Conservation (phyloP, 2,888 invertebrate species). For the Portevinia maculata region DNA sequence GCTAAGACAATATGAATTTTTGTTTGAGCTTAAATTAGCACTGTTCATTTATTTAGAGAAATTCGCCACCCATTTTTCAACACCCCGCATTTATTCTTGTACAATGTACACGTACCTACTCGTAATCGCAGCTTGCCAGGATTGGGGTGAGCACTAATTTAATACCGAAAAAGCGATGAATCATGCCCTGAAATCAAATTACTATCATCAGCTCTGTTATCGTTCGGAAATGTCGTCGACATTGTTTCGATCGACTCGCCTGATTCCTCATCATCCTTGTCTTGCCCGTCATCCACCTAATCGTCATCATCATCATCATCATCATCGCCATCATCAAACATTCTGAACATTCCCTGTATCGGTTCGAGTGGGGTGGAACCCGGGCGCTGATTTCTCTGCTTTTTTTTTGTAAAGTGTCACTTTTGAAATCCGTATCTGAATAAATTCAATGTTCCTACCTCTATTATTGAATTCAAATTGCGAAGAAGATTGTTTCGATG, state of each 20-base stretch:
- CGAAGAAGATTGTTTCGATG: conserved; percentile 73
- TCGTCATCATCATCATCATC: conserved; percentile 26
- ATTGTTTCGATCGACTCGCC: conserved; percentile 65
- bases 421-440: conserved; percentile 68
- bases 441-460: conserved; percentile 73
- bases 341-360: conserved; percentile 57
- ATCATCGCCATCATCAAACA: conserved; percentile 59
- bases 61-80: conserved; percentile 28
- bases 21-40: conserved; percentile 67
- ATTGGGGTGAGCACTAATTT: conserved; percentile 46
- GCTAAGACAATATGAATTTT: conserved; percentile 37
- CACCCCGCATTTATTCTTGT: neutral
- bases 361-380: neutral
- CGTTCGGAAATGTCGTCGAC: conserved; percentile 64
- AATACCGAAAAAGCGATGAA: conserved; percentile 70
- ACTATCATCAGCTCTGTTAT: conserved; percentile 70
- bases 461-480: conserved; percentile 75
- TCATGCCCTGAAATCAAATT: conserved; percentile 73
- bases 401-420: conserved; percentile 61
- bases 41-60: conserved; percentile 53
- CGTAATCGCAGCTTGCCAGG: neutral
- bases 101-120: too few species aligned
- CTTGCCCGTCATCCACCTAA: neutral
- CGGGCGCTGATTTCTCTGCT: conserved; percentile 34
- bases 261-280: conserved; percentile 46